Evolutionary conservation across 2,888 invertebrate species (phyloP), one percentile per base, ranked within the genome.

Genomic region (Lochmaea capreae): DNA sequence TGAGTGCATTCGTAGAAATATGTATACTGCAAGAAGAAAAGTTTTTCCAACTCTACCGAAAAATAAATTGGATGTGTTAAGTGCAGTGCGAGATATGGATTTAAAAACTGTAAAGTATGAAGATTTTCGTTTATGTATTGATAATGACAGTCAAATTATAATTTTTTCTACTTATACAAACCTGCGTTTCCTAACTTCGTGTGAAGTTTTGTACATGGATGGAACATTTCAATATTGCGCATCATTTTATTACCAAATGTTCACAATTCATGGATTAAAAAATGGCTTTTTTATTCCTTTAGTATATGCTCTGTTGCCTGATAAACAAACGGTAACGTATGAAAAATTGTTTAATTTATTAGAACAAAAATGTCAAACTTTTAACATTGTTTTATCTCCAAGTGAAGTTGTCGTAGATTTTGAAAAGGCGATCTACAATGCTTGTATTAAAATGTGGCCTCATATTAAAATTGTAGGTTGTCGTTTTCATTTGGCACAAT

Each of bases 241-340:
- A 8, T 42, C 16, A 14, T 62, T 62, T 16, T 43, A 42, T 62
- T 62, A 62, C 11, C 62, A 42, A 39, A 42, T 62, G 42, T 42
- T 62, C n/a, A 62, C 16, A 39, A 33, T 62, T 42, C 62, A 62
- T 42, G 42, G 42, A 26, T 62, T 62, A 39, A 62, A 62, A 62
- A 62, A 62, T 62, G 62, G 26, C 9, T 42, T 42, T 10, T 62
- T 42, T 62, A 42, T 62, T n/a, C 42, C 33, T 14, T 6, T 42
- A 16, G 16, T 62, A 8, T 62, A 39, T 39, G 62, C 62, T 26
- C 8, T 16, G 16, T 16, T 62, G 11, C 62, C 62, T 39, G 14
- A 33, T 62, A 62, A 42, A 12, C 11, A 33, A 33, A 62, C 62
- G 39, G 16, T n/a, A n/a, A 42, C 42, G 14, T 61, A 61, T 61